A percentile compares a stretch with the other conserved stretches of the same genome.
Evolutionary conservation across 2,113 vertebrate species (phyloP).

Genomic region (Limnothrissa miodon): DNA sequence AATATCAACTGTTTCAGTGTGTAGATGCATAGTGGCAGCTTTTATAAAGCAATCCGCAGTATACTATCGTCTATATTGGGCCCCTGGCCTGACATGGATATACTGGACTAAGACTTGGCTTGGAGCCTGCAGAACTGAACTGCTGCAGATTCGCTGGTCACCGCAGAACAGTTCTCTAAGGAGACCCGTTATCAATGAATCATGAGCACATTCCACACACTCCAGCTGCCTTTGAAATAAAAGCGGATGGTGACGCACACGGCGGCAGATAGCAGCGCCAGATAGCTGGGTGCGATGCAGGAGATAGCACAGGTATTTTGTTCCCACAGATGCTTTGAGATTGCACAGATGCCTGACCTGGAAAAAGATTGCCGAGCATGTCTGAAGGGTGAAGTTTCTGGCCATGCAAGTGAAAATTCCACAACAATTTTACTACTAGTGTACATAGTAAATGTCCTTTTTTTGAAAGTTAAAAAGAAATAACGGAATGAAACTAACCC

Average conservation of each 20-base stretch:
- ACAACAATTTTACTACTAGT: too few relatives aligned
- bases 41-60: neutral
- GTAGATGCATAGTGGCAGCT: neutral
- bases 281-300: neutral
- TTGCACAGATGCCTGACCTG: neutral
- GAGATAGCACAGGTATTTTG: neutral
- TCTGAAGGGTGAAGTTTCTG: neutral
- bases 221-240: neutral
- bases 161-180: neutral
- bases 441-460: too few relatives aligned
- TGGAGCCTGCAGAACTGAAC: neutral
- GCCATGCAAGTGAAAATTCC: neutral
- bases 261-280: neutral
- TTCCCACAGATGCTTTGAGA: neutral
- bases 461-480: too few relatives aligned
- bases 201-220: neutral
- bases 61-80: neutral
- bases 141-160: neutral
- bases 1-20: too few relatives aligned
- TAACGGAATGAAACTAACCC: too few relatives aligned
- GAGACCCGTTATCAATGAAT: neutral
- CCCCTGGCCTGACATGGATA: neutral
- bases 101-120: neutral
- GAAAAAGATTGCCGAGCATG: neutral
- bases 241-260: neutral